These are phyloP conservation scores for Plestiodon gilberti DNA, from an alignment of 2,113 vertebrate genomes.

Conservation along the genomic window DNA sequence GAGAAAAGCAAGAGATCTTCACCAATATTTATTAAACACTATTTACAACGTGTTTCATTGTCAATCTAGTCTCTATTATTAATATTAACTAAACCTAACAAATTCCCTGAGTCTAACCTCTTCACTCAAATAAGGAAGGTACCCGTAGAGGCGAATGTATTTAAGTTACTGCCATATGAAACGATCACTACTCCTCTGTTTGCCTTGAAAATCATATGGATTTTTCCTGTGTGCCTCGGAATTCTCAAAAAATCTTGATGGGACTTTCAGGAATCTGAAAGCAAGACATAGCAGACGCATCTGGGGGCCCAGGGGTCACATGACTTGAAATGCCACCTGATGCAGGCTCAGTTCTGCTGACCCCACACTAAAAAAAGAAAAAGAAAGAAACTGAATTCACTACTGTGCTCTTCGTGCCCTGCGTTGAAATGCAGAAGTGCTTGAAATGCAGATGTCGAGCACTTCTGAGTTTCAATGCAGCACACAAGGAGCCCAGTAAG, in stretches of 20 bases:
- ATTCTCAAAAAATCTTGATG: not conserved
- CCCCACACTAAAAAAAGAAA: too few relatives aligned
- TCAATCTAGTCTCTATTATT: not conserved
- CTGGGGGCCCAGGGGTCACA: too few relatives aligned
- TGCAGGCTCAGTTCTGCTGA: too few relatives aligned
- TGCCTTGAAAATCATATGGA: not conserved
- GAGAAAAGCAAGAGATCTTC: not conserved
- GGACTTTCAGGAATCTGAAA: not conserved
- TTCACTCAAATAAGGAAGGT: not conserved
- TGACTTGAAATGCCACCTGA: too few relatives aligned
- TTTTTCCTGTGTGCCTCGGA: not conserved
- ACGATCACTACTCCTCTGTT: not conserved
- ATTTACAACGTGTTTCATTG: slow-evolving; percentile 26
- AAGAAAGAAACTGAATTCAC: too few relatives aligned
- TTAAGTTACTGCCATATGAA: not conserved
- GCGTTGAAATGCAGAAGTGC: too few relatives aligned
- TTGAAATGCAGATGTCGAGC: too few relatives aligned
- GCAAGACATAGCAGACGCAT: not conserved
- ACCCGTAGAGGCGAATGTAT: not conserved
- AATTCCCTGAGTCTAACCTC: not conserved
- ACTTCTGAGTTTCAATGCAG: too few relatives aligned
- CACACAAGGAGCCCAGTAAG: too few relatives aligned
- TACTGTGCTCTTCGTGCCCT: too few relatives aligned
- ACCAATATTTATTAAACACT: not conserved
- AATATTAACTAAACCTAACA: not conserved